These are phyloP conservation scores for Drosophila repleta DNA, from an alignment of 1,140 invertebrate species.

Conservation along the genomic window DNA sequence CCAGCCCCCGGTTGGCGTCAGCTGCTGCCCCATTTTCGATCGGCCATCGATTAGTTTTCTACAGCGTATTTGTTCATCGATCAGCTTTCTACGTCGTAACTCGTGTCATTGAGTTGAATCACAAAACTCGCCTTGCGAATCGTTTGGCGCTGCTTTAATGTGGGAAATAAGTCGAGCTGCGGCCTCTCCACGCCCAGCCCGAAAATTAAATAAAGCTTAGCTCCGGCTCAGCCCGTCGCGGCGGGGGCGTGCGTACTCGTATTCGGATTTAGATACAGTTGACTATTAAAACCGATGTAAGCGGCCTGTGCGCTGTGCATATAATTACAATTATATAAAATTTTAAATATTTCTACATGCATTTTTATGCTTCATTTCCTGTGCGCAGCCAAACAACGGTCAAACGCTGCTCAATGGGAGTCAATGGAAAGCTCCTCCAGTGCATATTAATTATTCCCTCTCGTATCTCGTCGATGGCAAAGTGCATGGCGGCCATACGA, in stretches of 20 bases:
- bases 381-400: slow-evolving; percentile 32
- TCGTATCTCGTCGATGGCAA: slow-evolving; percentile 42
- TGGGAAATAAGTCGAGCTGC: slow-evolving; percentile 43
- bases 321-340: slow-evolving; percentile 59
- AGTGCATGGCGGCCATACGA: slow-evolving; percentile 77
- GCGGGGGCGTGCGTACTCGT: slow-evolving; percentile 18
- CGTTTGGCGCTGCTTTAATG: slow-evolving; percentile 43
- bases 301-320: slow-evolving; percentile 49
- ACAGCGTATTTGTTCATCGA: slow-evolving; percentile 22
- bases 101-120: slow-evolving; percentile 32
- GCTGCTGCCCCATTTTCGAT: neutral
- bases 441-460: slow-evolving; percentile 62
- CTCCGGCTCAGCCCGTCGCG: slow-evolving; percentile 21
- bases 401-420: slow-evolving; percentile 25
- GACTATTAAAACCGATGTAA: slow-evolving; percentile 50
- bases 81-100: slow-evolving; percentile 9
- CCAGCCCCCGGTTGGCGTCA: too few species aligned
- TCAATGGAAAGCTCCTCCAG: slow-evolving; percentile 53
- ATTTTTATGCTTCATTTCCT: slow-evolving; percentile 79
- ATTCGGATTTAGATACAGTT: slow-evolving; percentile 35
- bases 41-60: neutral
- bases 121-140: slow-evolving; percentile 49
- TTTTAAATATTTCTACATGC: slow-evolving; percentile 65
- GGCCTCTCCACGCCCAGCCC: slow-evolving; percentile 40
- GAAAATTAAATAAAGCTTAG: slow-evolving; percentile 26